Conservation (phyloP, 2,888 invertebrate species). For the Venusia cambrica region DNA sequence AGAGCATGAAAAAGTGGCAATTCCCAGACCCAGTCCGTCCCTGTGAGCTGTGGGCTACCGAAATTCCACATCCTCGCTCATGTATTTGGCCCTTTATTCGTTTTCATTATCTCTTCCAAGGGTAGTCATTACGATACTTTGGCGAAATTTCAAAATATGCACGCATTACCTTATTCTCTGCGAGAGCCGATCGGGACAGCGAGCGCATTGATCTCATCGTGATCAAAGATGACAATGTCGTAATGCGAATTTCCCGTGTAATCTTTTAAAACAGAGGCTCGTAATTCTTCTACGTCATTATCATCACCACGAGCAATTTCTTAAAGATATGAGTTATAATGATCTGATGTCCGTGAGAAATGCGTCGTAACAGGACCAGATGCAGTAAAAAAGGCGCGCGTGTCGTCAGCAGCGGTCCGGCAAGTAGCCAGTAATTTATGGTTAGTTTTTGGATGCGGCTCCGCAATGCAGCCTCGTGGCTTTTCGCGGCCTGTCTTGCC, state of each 20-base stretch:
- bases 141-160: constrained; percentile 28
- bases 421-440: constrained; percentile 81
- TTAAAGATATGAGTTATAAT: constrained; percentile 61
- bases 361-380: constrained; percentile 72
- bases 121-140: constrained; percentile 31
- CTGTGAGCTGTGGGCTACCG: constrained; percentile 66
- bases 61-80: constrained; percentile 56
- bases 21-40: constrained; percentile 42
- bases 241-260: constrained; percentile 47
- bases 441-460: constrained; percentile 79
- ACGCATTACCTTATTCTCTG: constrained; percentile 25
- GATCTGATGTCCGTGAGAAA: constrained; percentile 73
- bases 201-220: constrained; percentile 34
- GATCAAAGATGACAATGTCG: constrained; percentile 45
- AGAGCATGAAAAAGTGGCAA: constrained; percentile 26
- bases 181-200: constrained; percentile 31
- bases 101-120: constrained; percentile 35
- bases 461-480: constrained; percentile 76
- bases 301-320: constrained; percentile 62
- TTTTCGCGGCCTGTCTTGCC: constrained; percentile 57
- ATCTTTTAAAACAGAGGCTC: constrained; percentile 51
- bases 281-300: constrained; percentile 65
- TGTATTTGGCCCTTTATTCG: constrained; percentile 49
- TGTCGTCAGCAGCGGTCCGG: constrained; percentile 67
- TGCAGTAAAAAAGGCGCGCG: constrained; percentile 69